phyloP scores from a whole-genome alignment of 2,113 vertebrate genomes.

The Nerophis lumbriciformis region DNA sequence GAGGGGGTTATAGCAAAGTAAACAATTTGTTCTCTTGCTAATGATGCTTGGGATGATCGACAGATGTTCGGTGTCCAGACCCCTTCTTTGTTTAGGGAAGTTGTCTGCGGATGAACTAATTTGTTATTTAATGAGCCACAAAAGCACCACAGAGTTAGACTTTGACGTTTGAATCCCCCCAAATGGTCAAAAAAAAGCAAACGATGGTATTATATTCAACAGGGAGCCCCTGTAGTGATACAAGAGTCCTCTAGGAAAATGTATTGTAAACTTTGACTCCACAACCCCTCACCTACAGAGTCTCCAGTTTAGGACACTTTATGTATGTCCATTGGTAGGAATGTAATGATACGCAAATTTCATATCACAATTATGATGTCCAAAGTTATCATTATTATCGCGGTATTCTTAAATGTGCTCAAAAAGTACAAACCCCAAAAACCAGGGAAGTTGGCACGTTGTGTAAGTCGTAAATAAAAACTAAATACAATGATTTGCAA shows the following conservation, averaged over 20 bases:
- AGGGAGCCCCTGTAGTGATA: conserved; percentile 53
- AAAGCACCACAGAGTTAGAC: conserved; percentile 39
- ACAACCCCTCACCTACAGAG: conserved; percentile 18
- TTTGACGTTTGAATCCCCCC: conserved; percentile 18
- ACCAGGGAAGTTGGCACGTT: too few species aligned
- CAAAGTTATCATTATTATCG: too few species aligned
- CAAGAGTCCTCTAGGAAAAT: conserved; percentile 62
- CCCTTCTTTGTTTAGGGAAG: background rate
- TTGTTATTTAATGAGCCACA: conserved; percentile 29
- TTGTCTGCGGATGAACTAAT: background rate
- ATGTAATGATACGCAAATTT: too few species aligned
- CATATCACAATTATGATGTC: too few species aligned
- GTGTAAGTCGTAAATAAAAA: too few species aligned
- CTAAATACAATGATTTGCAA: too few species aligned
- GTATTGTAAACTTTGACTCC: conserved; percentile 62
- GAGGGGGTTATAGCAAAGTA: conserved; percentile 35
- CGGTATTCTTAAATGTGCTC: too few species aligned
- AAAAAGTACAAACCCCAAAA: too few species aligned
- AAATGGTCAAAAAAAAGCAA: conserved; percentile 44
- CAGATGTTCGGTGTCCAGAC: conserved; percentile 15
- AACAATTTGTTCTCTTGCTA: conserved; percentile 38
- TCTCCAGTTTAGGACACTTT: too few species aligned
- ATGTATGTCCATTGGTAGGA: too few species aligned
- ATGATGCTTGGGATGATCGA: conserved; percentile 17
- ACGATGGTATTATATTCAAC: conserved; percentile 62